Percentiles rank a stretch among this genome's conserved stretches.
Evolutionary conservation across 2,797 vertebrate genomes (phyloP).

Genomic region (Cottoperca gobio): DNA sequence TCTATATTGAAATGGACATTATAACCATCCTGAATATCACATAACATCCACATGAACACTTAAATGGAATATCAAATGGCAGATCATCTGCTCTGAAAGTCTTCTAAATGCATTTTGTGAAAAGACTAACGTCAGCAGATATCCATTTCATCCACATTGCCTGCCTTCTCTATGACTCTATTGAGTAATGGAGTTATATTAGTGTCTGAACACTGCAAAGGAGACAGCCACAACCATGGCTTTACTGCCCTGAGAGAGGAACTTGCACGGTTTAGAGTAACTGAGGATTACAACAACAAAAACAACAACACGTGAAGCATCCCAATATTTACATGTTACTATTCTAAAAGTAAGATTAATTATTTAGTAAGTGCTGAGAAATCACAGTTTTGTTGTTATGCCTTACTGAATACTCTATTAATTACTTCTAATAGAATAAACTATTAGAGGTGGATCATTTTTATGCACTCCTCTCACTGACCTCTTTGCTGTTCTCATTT

Average conservation of each 20-base stretch:
- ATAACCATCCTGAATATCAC: conserved; percentile 23
- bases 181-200: conserved; percentile 58
- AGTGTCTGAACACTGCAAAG: conserved; percentile 37
- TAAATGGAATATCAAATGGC: conserved; percentile 63
- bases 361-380: not conserved
- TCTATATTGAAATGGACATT: conserved; percentile 9
- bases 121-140: conserved; percentile 43
- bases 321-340: not conserved
- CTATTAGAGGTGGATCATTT: not conserved
- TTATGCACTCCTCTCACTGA: conserved; percentile 62
- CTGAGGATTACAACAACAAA: conserved; percentile 18
- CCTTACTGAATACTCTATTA: not conserved
- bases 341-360: not conserved
- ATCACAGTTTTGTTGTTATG: not conserved
- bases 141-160: conserved; percentile 45
- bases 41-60: conserved; percentile 32
- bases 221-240: conserved; percentile 38
- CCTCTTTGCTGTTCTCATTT: conserved; percentile 97
- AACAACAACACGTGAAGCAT: conserved; percentile 7
- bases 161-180: conserved; percentile 21
- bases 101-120: conserved; percentile 65
- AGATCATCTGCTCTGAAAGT: conserved; percentile 53
- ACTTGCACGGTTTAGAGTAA: not conserved
- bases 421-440: not conserved
- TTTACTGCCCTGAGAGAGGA: conserved; percentile 30